Conservation (phyloP, 2,797 vertebrate genomes). For the Melanotaenia parkinsoni region DNA sequence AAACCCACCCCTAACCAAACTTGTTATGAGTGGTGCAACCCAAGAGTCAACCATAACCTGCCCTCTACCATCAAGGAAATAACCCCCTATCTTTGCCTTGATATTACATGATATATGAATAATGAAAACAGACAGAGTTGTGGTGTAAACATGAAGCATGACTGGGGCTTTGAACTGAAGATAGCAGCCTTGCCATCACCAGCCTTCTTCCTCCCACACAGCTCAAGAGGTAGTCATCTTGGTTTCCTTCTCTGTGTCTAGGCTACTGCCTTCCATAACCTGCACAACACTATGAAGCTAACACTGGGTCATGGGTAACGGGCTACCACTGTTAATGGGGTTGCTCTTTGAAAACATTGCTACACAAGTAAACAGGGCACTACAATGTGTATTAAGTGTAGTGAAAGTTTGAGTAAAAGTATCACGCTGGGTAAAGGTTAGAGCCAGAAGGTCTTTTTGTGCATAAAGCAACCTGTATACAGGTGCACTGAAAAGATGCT, state of each 20-base stretch:
- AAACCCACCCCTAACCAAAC: conserved; percentile 38
- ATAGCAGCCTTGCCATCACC: conserved; percentile 60
- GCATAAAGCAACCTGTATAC: conserved; percentile 51
- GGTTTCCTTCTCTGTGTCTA: conserved; percentile 56
- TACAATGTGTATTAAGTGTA: conserved; percentile 74
- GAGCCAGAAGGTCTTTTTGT: conserved; percentile 56
- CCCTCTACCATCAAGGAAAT: conserved; percentile 68
- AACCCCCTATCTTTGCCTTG: conserved; percentile 71
- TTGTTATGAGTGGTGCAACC: conserved; percentile 62
- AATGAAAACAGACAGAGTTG: conserved; percentile 68
- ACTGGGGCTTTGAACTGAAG: conserved; percentile 49
- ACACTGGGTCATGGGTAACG: conserved; percentile 58
- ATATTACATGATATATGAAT: conserved; percentile 80
- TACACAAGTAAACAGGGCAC: conserved; percentile 73
- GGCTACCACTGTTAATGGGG: conserved; percentile 75
- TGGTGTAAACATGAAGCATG: conserved; percentile 69
- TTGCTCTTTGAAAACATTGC: conserved; percentile 79
- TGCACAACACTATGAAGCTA: conserved; percentile 60
- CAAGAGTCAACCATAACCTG: conserved; percentile 63
- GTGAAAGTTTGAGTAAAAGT: conserved; percentile 76
- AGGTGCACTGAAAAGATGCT: conserved; percentile 55
- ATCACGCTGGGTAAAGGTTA: conserved; percentile 70
- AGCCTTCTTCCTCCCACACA: conserved; percentile 65
- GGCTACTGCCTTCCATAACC: conserved; percentile 59
- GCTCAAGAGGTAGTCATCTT: conserved; percentile 71